Evolutionary conservation across 2,113 vertebrate species (phyloP).

Genomic region (Hippolais icterina): DNA sequence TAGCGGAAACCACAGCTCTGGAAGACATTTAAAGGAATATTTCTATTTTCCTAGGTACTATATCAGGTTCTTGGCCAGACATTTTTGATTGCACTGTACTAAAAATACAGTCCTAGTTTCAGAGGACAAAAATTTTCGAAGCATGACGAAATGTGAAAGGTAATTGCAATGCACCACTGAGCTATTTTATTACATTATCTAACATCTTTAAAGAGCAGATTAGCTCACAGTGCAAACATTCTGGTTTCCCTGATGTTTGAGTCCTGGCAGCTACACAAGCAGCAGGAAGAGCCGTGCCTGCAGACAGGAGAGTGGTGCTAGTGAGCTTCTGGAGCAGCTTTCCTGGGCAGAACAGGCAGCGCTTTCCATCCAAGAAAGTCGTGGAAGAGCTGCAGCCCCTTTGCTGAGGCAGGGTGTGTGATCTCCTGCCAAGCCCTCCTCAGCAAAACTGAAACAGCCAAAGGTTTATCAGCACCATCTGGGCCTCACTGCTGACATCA

Average conservation of each 20-base stretch:
- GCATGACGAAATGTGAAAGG: slow-evolving; percentile 57
- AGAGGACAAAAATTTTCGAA: slow-evolving; percentile 48
- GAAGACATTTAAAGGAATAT: slow-evolving; percentile 62
- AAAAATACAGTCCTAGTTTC: slow-evolving; percentile 47
- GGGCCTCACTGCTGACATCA: not conserved
- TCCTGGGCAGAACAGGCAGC: not conserved
- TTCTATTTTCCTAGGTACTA: slow-evolving; percentile 61
- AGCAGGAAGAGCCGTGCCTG: not conserved
- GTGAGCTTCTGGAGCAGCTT: not conserved
- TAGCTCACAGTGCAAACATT: slow-evolving; percentile 65
- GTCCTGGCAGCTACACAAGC: not conserved
- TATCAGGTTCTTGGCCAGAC: slow-evolving; percentile 63
- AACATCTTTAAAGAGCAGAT: slow-evolving; percentile 52
- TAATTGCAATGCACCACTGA: slow-evolving; percentile 37
- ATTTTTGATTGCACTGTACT: slow-evolving; percentile 54
- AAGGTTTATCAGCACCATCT: not conserved
- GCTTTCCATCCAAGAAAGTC: not conserved
- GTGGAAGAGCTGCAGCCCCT: not conserved
- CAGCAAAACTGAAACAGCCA: not conserved
- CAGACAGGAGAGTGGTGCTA: not conserved
- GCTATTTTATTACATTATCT: slow-evolving; percentile 53
- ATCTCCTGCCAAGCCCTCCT: slow-evolving; percentile 10
- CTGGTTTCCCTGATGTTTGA: slow-evolving; percentile 58
- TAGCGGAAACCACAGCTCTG: slow-evolving; percentile 56
- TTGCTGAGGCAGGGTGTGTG: not conserved